Evolutionary conservation across 2,113 vertebrate genomes (phyloP).

Genomic region (Pteronura brasiliensis): DNA sequence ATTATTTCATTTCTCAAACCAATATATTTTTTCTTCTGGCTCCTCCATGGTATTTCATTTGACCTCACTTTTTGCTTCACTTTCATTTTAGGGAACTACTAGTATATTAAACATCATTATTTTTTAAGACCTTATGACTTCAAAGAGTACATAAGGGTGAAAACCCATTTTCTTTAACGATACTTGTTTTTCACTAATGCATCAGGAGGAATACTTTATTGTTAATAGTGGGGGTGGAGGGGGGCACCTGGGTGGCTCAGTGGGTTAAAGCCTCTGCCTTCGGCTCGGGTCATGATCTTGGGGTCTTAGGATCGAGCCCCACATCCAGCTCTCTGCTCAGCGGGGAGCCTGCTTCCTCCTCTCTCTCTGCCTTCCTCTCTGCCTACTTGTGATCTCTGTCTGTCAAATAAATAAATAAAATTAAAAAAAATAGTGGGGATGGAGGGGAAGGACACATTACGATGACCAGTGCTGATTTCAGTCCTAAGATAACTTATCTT

Average conservation of each 20-base stretch:
- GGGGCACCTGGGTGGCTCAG: too few species aligned
- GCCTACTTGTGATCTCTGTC: too few species aligned
- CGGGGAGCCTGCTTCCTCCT: too few species aligned
- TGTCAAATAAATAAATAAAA: too few species aligned
- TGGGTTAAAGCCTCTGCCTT: too few species aligned
- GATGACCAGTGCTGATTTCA: neutral
- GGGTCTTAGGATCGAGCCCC: too few species aligned
- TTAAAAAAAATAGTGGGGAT: neutral
- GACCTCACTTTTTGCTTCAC: neutral
- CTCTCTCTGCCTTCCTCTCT: too few species aligned
- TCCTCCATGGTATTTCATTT: neutral
- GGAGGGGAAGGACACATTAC: neutral
- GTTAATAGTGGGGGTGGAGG: neutral
- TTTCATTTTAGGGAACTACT: conserved; percentile 23
- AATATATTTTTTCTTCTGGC: neutral
- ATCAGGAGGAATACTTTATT: neutral
- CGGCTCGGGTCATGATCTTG: too few species aligned
- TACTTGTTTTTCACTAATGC: neutral
- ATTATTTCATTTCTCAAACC: neutral
- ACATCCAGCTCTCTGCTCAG: too few species aligned
- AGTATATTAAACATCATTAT: neutral
- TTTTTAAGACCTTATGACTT: neutral
- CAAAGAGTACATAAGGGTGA: neutral
- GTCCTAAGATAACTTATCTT: neutral
- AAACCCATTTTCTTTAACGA: neutral